Evolutionary conservation across 2,888 invertebrate genomes (phyloP).

Genomic region (Acheta domesticus): DNA sequence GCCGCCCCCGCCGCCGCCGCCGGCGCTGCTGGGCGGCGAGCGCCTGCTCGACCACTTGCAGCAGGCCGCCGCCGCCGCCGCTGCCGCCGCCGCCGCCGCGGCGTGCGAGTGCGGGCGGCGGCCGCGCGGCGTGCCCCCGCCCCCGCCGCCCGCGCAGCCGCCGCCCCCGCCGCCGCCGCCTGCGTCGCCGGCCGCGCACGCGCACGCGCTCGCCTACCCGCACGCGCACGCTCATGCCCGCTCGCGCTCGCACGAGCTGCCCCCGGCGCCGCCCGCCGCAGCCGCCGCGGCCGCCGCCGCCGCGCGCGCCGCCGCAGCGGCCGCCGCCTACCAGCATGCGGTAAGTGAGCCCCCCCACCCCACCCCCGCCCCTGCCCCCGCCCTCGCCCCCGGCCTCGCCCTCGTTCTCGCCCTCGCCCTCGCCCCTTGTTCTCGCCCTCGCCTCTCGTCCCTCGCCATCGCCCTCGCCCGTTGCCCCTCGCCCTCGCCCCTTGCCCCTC

Average conservation of each 20-base stretch:
- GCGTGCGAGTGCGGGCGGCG: conserved; percentile 28
- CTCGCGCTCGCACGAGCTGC: conserved; percentile 49
- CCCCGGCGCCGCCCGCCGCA: conserved; percentile 37
- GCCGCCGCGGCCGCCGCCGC: conserved; percentile 37
- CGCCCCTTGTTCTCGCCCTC: conserved; percentile 45
- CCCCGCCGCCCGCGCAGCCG: conserved; percentile 42
- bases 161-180: conserved; percentile 43
- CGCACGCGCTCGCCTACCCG: conserved; percentile 39
- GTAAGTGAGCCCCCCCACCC: not conserved
- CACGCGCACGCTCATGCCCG: conserved; percentile 45
- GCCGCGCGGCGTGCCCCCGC: conserved; percentile 25
- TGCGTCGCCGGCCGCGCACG: conserved; percentile 39
- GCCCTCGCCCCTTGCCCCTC: too few species aligned
- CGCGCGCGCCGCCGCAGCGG: conserved; percentile 37
- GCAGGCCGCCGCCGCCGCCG: not conserved
- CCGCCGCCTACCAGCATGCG: conserved; percentile 38
- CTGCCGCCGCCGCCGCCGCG: conserved; percentile 25
- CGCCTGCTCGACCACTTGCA: not conserved
- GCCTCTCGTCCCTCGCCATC: too few species aligned
- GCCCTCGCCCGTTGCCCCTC: too few species aligned
- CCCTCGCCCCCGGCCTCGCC: conserved; percentile 20
- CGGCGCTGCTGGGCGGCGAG: not conserved
- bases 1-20: not conserved
- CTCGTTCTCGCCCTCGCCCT: conserved; percentile 44
- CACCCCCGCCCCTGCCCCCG: not conserved